Conservation (phyloP, 2,888 invertebrate genomes). For the Philereme transversata region DNA sequence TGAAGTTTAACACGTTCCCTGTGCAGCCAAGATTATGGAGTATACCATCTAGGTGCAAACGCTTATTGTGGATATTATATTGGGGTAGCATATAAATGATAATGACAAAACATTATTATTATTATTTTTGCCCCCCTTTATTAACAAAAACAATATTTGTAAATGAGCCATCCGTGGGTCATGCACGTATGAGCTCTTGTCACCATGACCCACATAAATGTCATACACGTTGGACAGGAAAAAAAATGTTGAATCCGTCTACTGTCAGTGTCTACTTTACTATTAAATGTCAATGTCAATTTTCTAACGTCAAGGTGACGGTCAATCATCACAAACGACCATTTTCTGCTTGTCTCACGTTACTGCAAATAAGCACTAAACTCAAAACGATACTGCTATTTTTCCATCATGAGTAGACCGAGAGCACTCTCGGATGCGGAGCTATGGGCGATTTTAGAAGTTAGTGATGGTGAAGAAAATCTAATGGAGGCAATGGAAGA, state of each 20-base stretch:
- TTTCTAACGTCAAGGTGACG: slow-evolving; percentile 17
- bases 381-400: too few relatives aligned
- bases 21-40: slow-evolving; percentile 12
- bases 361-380: slow-evolving; percentile 11
- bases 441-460: slow-evolving; percentile 16
- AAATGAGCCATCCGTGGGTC: slow-evolving; percentile 11
- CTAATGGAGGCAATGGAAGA: slow-evolving; percentile 14
- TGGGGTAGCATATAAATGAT: slow-evolving; percentile 11
- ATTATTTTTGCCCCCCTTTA: slow-evolving; percentile 9
- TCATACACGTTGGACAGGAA: slow-evolving; percentile 6
- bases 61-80: slow-evolving; percentile 12
- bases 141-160: slow-evolving; percentile 12
- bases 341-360: slow-evolving; percentile 20
- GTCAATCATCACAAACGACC: slow-evolving; percentile 15
- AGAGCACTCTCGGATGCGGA: slow-evolving; percentile 18
- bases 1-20: slow-evolving; percentile 16
- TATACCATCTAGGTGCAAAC: slow-evolving; percentile 10
- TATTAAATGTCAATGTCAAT: slow-evolving; percentile 9
- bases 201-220: slow-evolving; percentile 3
- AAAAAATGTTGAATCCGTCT: slow-evolving; percentile 9
- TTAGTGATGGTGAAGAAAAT: slow-evolving; percentile 18
- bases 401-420: slow-evolving; percentile 15
- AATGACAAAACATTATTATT: slow-evolving; percentile 12
- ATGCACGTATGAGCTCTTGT: slow-evolving; percentile 1
- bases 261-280: slow-evolving; percentile 10